phyloP scores from a whole-genome alignment of 2,888 invertebrate genomes.

The Alloplasta piceator region DNA sequence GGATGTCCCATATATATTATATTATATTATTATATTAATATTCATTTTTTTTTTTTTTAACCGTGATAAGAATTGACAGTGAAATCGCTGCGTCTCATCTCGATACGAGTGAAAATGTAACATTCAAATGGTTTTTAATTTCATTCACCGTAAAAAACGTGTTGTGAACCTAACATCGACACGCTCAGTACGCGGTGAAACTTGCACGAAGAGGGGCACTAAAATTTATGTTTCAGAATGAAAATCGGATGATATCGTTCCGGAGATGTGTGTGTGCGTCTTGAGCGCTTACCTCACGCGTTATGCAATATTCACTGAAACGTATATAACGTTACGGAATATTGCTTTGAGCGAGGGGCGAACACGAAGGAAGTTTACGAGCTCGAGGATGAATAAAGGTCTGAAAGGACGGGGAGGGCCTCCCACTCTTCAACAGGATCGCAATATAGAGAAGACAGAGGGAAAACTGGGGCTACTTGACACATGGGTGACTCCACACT shows the following conservation, averaged over 20 bases:
- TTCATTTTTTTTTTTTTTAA: too few species aligned
- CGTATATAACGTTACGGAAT: constrained; percentile 9
- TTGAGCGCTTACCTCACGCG: neutral
- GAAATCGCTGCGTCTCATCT: too few species aligned
- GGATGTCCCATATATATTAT: too few species aligned
- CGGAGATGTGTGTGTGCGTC: neutral
- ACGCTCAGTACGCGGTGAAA: neutral
- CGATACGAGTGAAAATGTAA: neutral
- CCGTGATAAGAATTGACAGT: too few species aligned
- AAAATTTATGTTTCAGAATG: neutral
- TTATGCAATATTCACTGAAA: neutral
- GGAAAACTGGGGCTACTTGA: neutral
- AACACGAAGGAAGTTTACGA: constrained; percentile 24
- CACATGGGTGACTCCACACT: too few species aligned
- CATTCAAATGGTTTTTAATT: too few species aligned
- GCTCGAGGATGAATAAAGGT: constrained; percentile 36
- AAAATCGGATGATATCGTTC: neutral
- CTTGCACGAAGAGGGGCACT: neutral
- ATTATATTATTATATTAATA: too few species aligned
- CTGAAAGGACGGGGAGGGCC: constrained; percentile 39
- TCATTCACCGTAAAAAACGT: too few species aligned
- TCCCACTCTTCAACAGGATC: neutral
- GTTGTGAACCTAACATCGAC: neutral
- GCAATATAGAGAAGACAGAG: neutral
- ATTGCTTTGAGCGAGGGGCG: constrained; percentile 17